Percentiles rank a stretch among this genome's conserved stretches.
Conservation (phyloP, 2,797 vertebrate species). For the Sylvia borin region DNA sequence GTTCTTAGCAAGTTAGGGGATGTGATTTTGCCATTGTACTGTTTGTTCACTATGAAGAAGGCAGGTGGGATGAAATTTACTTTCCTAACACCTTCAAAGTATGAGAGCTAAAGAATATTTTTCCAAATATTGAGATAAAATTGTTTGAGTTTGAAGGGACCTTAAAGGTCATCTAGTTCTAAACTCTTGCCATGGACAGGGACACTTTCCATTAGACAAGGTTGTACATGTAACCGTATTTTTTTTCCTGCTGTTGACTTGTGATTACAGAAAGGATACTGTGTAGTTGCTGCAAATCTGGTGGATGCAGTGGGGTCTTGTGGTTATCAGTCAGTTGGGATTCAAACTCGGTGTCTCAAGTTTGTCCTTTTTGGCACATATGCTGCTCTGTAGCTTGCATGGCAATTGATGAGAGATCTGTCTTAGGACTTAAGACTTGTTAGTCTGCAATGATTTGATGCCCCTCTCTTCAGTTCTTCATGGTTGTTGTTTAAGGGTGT, state of each 20-base stretch:
- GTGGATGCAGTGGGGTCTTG: background rate
- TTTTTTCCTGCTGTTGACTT: background rate
- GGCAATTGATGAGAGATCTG: background rate
- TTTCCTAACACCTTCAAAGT: background rate
- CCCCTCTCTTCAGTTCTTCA: background rate
- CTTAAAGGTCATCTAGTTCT: background rate
- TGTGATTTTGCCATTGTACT: background rate
- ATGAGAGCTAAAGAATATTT: background rate
- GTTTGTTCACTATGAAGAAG: fast-evolving
- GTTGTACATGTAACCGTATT: background rate
- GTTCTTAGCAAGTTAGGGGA: background rate
- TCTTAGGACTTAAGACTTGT: background rate
- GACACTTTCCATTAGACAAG: background rate
- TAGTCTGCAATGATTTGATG: background rate
- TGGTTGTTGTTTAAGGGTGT: background rate
- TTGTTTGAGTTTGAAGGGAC: background rate
- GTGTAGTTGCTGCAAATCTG: background rate
- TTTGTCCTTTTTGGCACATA: background rate
- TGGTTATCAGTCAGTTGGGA: background rate
- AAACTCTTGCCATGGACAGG: background rate
- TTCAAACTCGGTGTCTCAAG: background rate
- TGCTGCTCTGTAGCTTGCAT: background rate
- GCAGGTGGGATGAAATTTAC: background rate
- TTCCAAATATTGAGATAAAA: background rate
- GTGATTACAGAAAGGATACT: background rate